Conservation (phyloP, 1,140 invertebrate species). For the Leptonema lineaticorne region DNA sequence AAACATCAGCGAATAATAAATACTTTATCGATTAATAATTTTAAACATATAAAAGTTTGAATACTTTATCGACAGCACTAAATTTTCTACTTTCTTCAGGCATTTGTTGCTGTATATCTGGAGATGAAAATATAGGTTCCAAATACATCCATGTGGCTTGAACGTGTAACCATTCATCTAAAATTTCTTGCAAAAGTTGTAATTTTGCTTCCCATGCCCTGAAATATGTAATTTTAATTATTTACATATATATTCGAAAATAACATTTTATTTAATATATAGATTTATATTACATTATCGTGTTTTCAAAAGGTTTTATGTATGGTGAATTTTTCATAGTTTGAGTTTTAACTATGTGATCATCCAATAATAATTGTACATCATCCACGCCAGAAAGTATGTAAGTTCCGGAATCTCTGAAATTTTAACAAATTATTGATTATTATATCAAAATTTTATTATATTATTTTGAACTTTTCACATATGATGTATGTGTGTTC, state of each 20-base stretch:
- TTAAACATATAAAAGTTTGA: conserved; percentile 15
- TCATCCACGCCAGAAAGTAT: conserved; percentile 91
- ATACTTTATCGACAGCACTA: conserved; percentile 85
- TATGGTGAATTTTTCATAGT: conserved; percentile 97
- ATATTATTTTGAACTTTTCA: not conserved
- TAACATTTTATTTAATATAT: not conserved
- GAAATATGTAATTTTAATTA: conserved; percentile 29
- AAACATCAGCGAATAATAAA: not conserved
- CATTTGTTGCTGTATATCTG: conserved; percentile 96
- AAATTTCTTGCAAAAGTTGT: conserved; percentile 81
- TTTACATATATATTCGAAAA: not conserved
- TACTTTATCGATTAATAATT: not conserved
- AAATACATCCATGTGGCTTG: conserved; percentile 97
- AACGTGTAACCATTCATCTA: conserved; percentile 96
- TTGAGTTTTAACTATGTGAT: conserved; percentile 95
- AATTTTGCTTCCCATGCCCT: conserved; percentile 80
- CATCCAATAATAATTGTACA: conserved; percentile 92
- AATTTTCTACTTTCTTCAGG: conserved; percentile 86
- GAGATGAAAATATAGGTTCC: conserved; percentile 96
- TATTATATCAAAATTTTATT: conserved; percentile 10
- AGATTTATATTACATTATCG: conserved; percentile 61
- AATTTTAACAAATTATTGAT: no score
- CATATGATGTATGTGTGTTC: no score
- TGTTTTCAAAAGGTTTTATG: conserved; percentile 90
- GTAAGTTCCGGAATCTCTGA: conserved; percentile 86